Evolutionary conservation across 37 sponge, comb jelly and placozoan species (phyloP).

Genomic region (Mnemiopsis leidyi): DNA sequence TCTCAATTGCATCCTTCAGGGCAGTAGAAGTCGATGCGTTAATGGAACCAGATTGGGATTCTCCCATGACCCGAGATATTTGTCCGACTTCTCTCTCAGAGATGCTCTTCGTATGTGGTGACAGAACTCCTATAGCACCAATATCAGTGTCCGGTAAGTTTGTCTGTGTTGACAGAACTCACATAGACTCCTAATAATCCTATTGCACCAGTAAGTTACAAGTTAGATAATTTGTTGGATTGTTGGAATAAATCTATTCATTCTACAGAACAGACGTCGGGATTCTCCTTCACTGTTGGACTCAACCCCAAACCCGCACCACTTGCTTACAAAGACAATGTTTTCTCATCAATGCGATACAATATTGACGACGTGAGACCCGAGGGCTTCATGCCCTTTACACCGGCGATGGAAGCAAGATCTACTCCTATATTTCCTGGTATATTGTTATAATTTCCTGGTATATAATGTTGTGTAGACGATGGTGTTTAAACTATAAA

Average conservation of each 20-base stretch:
- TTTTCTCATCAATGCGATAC: not conserved
- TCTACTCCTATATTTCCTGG: slow-evolving; percentile 13
- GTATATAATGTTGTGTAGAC: too few relatives aligned
- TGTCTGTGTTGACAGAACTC: too few relatives aligned
- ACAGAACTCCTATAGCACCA: too few relatives aligned
- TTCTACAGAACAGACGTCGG: too few relatives aligned
- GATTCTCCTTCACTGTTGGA: not conserved
- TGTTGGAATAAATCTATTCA: too few relatives aligned
- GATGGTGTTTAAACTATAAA: too few relatives aligned
- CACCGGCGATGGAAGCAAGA: not conserved
- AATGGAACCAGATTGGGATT: not conserved
- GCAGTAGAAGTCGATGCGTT: not conserved
- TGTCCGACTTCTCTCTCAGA: not conserved
- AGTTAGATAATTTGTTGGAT: too few relatives aligned
- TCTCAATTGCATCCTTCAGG: too few relatives aligned
- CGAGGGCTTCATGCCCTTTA: not conserved
- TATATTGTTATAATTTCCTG: too few relatives aligned
- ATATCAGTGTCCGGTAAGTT: too few relatives aligned
- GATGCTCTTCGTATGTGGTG: not conserved
- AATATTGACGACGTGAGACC: not conserved
- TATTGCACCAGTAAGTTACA: too few relatives aligned
- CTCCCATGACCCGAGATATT: not conserved
- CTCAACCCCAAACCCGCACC: not conserved
- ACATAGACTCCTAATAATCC: too few relatives aligned
- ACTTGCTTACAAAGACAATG: not conserved